Evolutionary conservation across 2,888 invertebrate genomes (phyloP), one percentile per base, ranked within the genome.

Genomic region (Drosophila nr. perissopoda): DNA sequence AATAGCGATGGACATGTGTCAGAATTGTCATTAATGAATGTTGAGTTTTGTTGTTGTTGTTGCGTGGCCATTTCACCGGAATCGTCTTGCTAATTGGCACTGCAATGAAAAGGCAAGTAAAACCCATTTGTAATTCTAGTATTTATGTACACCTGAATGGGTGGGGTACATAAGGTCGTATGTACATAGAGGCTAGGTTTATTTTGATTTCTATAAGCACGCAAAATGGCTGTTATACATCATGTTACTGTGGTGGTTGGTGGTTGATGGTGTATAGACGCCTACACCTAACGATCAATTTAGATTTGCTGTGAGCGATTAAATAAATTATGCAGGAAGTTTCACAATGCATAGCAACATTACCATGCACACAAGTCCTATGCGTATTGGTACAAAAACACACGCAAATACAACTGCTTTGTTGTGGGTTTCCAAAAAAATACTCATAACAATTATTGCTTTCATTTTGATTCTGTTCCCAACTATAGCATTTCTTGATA

Each of bases 251-350:
- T 57, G 62, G 42, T 21, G 72, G 51, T 45, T 75, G 40, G 25
- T 42, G 58, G 58, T 27, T n/a, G 71, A 51, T 64, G 67, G 54
- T 67, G 58, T 56, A 76, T 63, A 65, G 70, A 59, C 67, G 71
- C 74, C 72, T 73, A 75, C 70, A 71, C 65, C 85, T 83, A 87
- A 85, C 87, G 89, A 91, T 91, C 87, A 91, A 90, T 91, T 91
- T 87, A 91, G 91, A 92, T 91, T 91, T 89, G 78, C 80, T 85
- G 77, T 68, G 70, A 73, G 85, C 87, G 92, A 92, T 91, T 91
- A 91, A 89, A 90, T 87, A 92, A 92, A 91, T 91, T 90, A 90
- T 85, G 81, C 86, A 87, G 73, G 59, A 80, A 69, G 76, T 78
- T 76, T 61, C 62, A 61, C 68, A 72, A 33, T 64, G 62, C 60